These are phyloP conservation scores for Hypotaenidia philippensis DNA, from an alignment of 2,797 vertebrate genomes.

Conservation along the genomic window DNA sequence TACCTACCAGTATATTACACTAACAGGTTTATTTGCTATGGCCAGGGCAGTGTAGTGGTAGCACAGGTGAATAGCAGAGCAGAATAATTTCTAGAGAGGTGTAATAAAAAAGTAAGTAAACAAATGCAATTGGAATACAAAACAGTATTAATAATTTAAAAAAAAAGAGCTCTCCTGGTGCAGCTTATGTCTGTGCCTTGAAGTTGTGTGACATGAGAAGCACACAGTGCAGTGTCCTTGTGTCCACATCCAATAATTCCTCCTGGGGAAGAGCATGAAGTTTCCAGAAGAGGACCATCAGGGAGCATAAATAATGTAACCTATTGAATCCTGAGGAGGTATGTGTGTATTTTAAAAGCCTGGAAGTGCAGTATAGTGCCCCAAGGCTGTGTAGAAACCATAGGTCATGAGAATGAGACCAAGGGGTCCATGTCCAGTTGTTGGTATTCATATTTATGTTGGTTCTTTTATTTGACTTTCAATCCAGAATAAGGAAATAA, in stretches of 20 bases:
- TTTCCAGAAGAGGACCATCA: not conserved
- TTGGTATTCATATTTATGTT: not conserved
- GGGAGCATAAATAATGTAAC: not conserved
- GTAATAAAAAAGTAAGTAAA: not conserved
- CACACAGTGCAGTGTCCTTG: not conserved
- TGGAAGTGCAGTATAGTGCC: not conserved
- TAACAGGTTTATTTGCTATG: not conserved
- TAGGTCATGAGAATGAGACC: not conserved
- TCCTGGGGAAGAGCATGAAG: not conserved
- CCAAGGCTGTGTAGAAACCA: not conserved
- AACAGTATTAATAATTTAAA: not conserved
- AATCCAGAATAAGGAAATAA: not conserved
- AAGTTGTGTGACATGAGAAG: not conserved
- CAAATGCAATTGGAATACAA: not conserved
- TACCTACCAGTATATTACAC: fast-evolving
- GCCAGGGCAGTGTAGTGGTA: not conserved
- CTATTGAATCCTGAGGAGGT: not conserved
- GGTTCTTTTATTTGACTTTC: not conserved
- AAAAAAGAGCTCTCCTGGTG: not conserved
- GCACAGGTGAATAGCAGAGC: not conserved
- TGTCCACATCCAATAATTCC: not conserved
- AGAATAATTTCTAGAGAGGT: not conserved
- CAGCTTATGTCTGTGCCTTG: not conserved
- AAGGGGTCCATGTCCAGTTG: not conserved
- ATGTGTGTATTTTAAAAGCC: not conserved